These are phyloP conservation scores for Thalassarche chlororhynchos DNA, from an alignment of 2,113 vertebrate genomes.

Conservation along the genomic window DNA sequence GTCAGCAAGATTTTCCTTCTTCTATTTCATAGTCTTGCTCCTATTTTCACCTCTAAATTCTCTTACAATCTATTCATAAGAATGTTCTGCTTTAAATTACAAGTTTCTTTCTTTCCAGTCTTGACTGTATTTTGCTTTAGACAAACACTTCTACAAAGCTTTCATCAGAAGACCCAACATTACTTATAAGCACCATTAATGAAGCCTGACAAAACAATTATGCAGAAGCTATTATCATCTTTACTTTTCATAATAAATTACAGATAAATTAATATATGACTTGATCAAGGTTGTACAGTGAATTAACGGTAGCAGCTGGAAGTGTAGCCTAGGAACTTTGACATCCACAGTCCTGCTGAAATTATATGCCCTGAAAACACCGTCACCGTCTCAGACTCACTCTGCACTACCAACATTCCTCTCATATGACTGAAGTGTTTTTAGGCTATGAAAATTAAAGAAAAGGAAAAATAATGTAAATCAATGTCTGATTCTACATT, in stretches of 20 bases:
- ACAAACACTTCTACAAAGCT: background rate
- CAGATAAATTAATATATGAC: background rate
- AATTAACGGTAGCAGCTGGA: background rate
- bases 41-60: background rate
- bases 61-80: background rate
- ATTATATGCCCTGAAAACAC: background rate
- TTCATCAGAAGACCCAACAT: background rate
- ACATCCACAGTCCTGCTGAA: background rate
- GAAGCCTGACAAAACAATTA: background rate
- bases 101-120: background rate
- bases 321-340: background rate
- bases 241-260: background rate
- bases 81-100: constrained; percentile 15
- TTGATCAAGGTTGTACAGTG: background rate
- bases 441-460: constrained; percentile 8
- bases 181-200: background rate
- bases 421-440: background rate
- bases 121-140: background rate
- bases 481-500: constrained; percentile 22
- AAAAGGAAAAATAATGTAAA: constrained; percentile 30
- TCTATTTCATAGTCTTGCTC: background rate
- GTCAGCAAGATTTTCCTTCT: background rate
- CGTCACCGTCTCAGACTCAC: background rate
- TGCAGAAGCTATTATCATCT: background rate
- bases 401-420: background rate